Conservation (phyloP, 2,888 invertebrate genomes). For the Parnassius apollo region DNA sequence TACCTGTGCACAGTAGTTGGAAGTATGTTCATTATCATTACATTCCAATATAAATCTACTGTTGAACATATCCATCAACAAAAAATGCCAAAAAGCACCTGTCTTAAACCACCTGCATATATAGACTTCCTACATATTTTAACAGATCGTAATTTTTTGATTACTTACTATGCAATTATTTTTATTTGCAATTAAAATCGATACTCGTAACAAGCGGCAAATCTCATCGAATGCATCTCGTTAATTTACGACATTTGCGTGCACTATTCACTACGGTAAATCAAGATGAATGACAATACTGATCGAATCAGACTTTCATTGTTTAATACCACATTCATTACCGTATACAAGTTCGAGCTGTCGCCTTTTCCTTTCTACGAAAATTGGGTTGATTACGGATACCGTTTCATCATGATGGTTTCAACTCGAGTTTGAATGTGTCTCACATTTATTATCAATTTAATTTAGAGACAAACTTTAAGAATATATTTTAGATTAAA, state of each 20-base stretch:
- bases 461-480: neutral
- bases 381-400: conserved; percentile 41
- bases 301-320: conserved; percentile 62
- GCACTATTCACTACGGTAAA: conserved; percentile 54
- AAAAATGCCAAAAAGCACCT: too few species aligned
- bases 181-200: too few species aligned
- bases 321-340: conserved; percentile 57
- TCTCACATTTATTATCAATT: neutral
- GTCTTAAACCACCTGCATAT: too few species aligned
- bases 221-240: too few species aligned
- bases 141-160: too few species aligned
- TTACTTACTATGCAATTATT: too few species aligned
- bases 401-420: neutral
- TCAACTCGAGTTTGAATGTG: neutral
- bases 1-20: too few species aligned
- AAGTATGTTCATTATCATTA: too few species aligned
- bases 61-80: too few species aligned
- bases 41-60: too few species aligned
- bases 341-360: conserved; percentile 37
- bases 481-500: neutral
- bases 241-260: conserved; percentile 32
- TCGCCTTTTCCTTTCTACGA: conserved; percentile 36
- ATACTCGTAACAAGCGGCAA: too few species aligned
- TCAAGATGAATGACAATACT: conserved; percentile 73
- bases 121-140: too few species aligned